A percentile compares a stretch with the other conserved stretches of the same genome.
Evolutionary conservation across 1,140 invertebrate species (phyloP).

Genomic region (Leptinotarsa lineolata): DNA sequence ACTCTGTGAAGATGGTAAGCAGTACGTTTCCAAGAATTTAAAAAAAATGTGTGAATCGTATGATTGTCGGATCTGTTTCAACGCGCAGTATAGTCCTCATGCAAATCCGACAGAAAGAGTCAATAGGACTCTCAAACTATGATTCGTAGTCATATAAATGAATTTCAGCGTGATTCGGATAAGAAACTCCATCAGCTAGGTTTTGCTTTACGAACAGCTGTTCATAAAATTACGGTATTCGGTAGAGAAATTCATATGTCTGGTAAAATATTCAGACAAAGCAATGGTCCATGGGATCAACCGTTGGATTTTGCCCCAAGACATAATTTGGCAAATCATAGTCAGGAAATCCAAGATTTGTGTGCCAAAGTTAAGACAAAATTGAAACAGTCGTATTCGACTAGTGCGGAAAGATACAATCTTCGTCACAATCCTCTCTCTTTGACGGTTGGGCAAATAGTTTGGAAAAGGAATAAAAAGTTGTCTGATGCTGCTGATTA

Average conservation of each 20-base stretch:
- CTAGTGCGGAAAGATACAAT: slow-evolving; percentile 28
- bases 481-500: slow-evolving; percentile 31
- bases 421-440: slow-evolving; percentile 16
- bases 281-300: not conserved
- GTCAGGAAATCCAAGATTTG: slow-evolving; percentile 12
- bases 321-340: not conserved
- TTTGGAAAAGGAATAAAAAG: slow-evolving; percentile 31
- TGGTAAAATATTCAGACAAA: slow-evolving; percentile 20
- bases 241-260: slow-evolving; percentile 19
- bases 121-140: slow-evolving; percentile 29
- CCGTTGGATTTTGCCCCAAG: slow-evolving; percentile 11
- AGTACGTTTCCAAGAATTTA: slow-evolving; percentile 14
- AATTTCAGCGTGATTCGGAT: slow-evolving; percentile 30
- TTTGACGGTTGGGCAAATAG: slow-evolving; percentile 30
- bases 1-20: slow-evolving; percentile 24
- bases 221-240: slow-evolving; percentile 31
- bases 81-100: slow-evolving; percentile 25
- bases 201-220: slow-evolving; percentile 28
- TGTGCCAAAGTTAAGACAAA: slow-evolving; percentile 20
- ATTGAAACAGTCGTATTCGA: slow-evolving; percentile 27
- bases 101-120: slow-evolving; percentile 30
- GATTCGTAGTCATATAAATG: slow-evolving; percentile 27
- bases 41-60: slow-evolving; percentile 7
- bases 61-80: too few relatives aligned
- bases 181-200: slow-evolving; percentile 17